Percentiles rank a stretch among this genome's conserved stretches.
Evolutionary conservation across 2,113 vertebrate genomes (phyloP).

Genomic region (Lagopus muta): DNA sequence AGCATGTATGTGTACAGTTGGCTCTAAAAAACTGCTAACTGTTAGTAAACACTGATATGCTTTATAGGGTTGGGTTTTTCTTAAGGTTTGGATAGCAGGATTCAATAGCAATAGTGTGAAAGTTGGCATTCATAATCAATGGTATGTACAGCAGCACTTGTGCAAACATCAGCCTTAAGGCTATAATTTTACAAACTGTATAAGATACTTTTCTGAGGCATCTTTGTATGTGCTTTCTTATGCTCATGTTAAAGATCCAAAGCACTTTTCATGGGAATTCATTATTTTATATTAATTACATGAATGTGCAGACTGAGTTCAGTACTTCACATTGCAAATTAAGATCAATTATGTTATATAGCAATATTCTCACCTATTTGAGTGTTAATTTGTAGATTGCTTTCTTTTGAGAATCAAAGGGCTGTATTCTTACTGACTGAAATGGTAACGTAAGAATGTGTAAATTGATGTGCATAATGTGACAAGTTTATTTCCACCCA

Average conservation of each 20-base stretch:
- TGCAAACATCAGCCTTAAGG: neutral
- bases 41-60: neutral
- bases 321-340: neutral
- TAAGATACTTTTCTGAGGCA: neutral
- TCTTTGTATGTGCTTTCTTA: neutral
- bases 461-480: constrained; percentile 15
- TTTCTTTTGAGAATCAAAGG: neutral
- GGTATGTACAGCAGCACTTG: neutral
- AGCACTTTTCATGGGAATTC: neutral
- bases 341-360: neutral
- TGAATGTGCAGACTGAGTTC: neutral
- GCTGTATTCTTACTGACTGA: neutral
- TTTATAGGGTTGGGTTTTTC: neutral
- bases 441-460: neutral
- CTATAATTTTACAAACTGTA: neutral
- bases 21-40: neutral
- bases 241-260: neutral
- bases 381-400: neutral
- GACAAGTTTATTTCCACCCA: constrained; percentile 9
- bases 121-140: neutral
- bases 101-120: neutral
- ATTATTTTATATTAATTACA: neutral
- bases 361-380: neutral
- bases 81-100: neutral
- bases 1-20: neutral